These are phyloP conservation scores for Calliopum simillimum DNA, from an alignment of 2,888 invertebrate species.

Conservation along the genomic window DNA sequence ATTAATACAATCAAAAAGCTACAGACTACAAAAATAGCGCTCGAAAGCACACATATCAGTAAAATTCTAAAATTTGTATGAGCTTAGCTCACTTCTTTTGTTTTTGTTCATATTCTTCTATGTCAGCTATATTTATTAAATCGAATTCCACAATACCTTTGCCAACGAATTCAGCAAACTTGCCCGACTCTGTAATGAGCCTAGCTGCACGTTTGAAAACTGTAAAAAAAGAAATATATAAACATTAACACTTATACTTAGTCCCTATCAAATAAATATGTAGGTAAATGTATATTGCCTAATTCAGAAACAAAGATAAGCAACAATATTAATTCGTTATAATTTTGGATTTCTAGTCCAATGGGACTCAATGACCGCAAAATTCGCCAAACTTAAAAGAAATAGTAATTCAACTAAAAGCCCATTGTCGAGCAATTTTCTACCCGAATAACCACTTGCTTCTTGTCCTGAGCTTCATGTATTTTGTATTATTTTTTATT, in stretches of 20 bases:
- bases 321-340: too few species aligned
- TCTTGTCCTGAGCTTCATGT: too few species aligned
- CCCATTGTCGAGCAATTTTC: too few species aligned
- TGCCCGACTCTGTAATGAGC: conserved; percentile 67
- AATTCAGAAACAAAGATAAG: too few species aligned
- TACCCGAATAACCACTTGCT: too few species aligned
- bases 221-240: conserved; percentile 56
- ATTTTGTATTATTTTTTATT: too few species aligned
- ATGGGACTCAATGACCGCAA: too few species aligned
- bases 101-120: conserved; percentile 67
- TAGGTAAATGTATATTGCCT: not conserved
- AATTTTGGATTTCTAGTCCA: too few species aligned
- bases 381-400: too few species aligned
- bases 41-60: conserved; percentile 36
- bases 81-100: conserved; percentile 39
- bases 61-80: conserved; percentile 31
- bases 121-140: conserved; percentile 77
- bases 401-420: too few species aligned
- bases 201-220: conserved; percentile 73
- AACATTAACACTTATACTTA: not conserved
- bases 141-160: conserved; percentile 79
- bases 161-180: conserved; percentile 84
- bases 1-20: conserved; percentile 41
- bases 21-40: conserved; percentile 51
- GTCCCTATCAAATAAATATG: not conserved